A percentile compares a stretch with the other conserved stretches of the same genome.
These are phyloP conservation scores for Drosophila athabasca DNA, from an alignment of 1,140 invertebrate genomes.

Conservation along the genomic window DNA sequence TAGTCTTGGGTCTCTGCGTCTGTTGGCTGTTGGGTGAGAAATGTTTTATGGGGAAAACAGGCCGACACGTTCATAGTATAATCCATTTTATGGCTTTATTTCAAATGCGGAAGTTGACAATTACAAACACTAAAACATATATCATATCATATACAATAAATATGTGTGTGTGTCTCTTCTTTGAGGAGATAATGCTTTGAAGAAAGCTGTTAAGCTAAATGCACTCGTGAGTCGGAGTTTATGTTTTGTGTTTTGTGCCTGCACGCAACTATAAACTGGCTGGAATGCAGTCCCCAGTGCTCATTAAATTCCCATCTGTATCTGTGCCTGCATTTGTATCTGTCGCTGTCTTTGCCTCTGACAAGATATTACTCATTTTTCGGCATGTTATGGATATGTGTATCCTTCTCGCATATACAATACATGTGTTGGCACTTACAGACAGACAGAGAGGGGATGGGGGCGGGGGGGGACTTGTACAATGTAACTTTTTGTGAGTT, in stretches of 20 bases:
- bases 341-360: constrained; percentile 10
- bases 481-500: constrained; percentile 44
- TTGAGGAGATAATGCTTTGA: constrained; percentile 19
- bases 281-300: constrained; percentile 33
- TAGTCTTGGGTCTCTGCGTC: too few relatives aligned
- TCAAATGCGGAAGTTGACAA: constrained; percentile 47
- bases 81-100: constrained; percentile 38
- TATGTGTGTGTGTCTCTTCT: background rate
- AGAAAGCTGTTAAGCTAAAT: constrained; percentile 40
- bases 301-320: constrained; percentile 48
- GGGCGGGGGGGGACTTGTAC: too few relatives aligned
- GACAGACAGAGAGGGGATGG: too few relatives aligned
- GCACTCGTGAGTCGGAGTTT: background rate
- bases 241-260: background rate
- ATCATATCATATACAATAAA: background rate
- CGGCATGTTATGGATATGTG: constrained; percentile 17
- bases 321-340: constrained; percentile 23
- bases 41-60: constrained; percentile 47
- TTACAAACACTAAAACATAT: constrained; percentile 33
- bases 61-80: constrained; percentile 26
- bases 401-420: constrained; percentile 21
- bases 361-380: constrained; percentile 38
- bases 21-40: constrained; percentile 22
- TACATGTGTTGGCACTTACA: constrained; percentile 51
- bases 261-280: constrained; percentile 24